Evolutionary conservation across 2,113 vertebrate genomes (phyloP).

Genomic region (Guaruba guarouba): DNA sequence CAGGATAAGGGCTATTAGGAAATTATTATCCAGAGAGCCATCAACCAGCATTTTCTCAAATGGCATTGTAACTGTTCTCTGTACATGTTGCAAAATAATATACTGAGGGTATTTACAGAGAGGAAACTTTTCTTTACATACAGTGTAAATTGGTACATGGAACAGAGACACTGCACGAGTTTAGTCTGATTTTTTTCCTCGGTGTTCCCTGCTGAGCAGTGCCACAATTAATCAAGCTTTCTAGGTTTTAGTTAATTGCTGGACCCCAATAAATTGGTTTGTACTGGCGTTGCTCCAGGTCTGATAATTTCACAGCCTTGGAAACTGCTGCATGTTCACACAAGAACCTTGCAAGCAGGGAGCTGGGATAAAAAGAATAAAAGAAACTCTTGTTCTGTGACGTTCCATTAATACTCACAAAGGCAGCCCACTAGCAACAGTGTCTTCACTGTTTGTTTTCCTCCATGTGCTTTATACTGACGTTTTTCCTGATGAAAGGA

Average conservation of each 20-base stretch:
- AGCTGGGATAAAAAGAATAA: slow-evolving; percentile 67
- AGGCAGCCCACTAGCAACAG: slow-evolving; percentile 28
- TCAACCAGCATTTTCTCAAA: slow-evolving; percentile 48
- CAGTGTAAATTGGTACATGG: slow-evolving; percentile 44
- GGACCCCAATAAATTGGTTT: slow-evolving; percentile 82
- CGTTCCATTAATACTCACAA: slow-evolving; percentile 59
- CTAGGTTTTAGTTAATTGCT: slow-evolving; percentile 81
- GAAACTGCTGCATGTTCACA: slow-evolving; percentile 78
- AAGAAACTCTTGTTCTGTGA: slow-evolving; percentile 74
- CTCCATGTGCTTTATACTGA: not conserved
- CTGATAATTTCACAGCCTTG: slow-evolving; percentile 79
- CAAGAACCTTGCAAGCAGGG: slow-evolving; percentile 70
- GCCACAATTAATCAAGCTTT: slow-evolving; percentile 83
- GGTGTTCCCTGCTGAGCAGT: slow-evolving; percentile 72
- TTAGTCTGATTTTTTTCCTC: slow-evolving; percentile 51
- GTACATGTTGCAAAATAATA: slow-evolving; percentile 24
- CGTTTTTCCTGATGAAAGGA: slow-evolving; percentile 4
- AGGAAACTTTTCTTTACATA: slow-evolving; percentile 62
- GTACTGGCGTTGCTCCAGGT: slow-evolving; percentile 76
- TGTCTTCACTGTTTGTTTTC: slow-evolving; percentile 58
- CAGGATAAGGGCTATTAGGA: slow-evolving; percentile 40
- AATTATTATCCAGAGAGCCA: slow-evolving; percentile 50
- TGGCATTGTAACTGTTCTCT: slow-evolving; percentile 34
- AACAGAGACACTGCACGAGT: slow-evolving; percentile 52
- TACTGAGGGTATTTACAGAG: slow-evolving; percentile 19